phyloP scores from a whole-genome alignment of 2,113 vertebrate genomes.

The Cochlearius cochlearius region DNA sequence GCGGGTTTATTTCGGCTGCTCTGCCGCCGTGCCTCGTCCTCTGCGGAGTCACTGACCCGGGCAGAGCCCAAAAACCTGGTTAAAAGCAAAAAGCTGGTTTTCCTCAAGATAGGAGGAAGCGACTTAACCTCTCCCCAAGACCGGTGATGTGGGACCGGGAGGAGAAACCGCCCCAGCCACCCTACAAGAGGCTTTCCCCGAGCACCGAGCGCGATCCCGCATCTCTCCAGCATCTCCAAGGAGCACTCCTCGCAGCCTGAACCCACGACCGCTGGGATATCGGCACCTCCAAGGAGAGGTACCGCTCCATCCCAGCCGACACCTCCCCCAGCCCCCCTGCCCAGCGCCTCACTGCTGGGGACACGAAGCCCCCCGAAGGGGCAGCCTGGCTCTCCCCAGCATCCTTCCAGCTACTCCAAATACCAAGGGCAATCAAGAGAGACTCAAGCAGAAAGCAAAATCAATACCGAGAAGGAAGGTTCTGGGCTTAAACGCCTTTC shows the following conservation, averaged over 20 bases:
- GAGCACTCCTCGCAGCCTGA: fast-evolving
- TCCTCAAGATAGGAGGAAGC: background rate
- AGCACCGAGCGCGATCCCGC: background rate
- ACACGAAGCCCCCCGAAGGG: background rate
- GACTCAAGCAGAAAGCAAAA: conserved; percentile 19
- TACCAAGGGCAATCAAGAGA: background rate
- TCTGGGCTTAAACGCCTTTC: background rate
- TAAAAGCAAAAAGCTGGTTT: background rate
- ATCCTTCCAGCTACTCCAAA: background rate
- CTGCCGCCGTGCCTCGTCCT: background rate
- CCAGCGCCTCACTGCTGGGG: fast-evolving
- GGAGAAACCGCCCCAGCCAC: background rate
- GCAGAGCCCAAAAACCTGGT: background rate
- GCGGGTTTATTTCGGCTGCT: background rate
- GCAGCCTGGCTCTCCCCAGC: background rate
- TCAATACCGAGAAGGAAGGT: background rate
- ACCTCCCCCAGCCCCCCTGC: fast-evolving
- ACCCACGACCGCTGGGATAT: fast-evolving
- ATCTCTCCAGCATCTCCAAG: background rate
- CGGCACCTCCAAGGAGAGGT: background rate
- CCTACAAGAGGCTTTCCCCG: background rate
- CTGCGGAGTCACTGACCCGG: background rate
- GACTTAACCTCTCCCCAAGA: background rate
- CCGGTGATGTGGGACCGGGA: background rate
- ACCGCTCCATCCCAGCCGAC: background rate